These are phyloP conservation scores for Andrena dorsata DNA, from an alignment of 2,888 invertebrate genomes.

Conservation along the genomic window DNA sequence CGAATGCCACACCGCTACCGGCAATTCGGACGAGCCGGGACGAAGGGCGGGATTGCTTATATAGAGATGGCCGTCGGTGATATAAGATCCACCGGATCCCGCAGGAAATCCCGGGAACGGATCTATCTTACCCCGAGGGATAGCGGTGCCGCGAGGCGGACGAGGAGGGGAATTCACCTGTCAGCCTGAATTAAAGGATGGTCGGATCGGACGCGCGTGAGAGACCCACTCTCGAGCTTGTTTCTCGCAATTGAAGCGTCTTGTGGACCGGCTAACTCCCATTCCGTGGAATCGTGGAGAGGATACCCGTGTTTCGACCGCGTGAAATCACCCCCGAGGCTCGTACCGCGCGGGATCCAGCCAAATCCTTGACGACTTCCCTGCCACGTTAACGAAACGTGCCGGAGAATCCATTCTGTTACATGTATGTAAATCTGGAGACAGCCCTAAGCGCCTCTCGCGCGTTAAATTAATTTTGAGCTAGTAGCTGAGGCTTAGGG, in stretches of 20 bases:
- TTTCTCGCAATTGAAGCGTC: conserved; percentile 76
- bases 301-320: conserved; percentile 58
- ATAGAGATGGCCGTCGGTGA: conserved; percentile 84
- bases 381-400: conserved; percentile 52
- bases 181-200: conserved; percentile 88
- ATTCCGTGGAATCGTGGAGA: conserved; percentile 58
- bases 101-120: conserved; percentile 85
- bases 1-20: conserved; percentile 67
- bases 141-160: conserved; percentile 71
- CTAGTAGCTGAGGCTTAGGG: no score
- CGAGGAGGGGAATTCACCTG: conserved; percentile 84
- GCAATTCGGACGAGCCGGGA: conserved; percentile 68
- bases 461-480: background rate
- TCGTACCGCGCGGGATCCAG: conserved; percentile 24
- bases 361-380: conserved; percentile 8
- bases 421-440: background rate
- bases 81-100: conserved; percentile 85
- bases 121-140: conserved; percentile 85
- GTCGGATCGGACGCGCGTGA: conserved; percentile 78
- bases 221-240: conserved; percentile 56
- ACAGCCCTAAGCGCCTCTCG: no score
- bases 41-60: conserved; percentile 79
- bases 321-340: conserved; percentile 50
- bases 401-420: conserved; percentile 5
- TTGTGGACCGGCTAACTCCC: conserved; percentile 65